Base-by-base conservation (phyloP, 2,113 vertebrate species). In the Protomyctophum bolini region DNA sequence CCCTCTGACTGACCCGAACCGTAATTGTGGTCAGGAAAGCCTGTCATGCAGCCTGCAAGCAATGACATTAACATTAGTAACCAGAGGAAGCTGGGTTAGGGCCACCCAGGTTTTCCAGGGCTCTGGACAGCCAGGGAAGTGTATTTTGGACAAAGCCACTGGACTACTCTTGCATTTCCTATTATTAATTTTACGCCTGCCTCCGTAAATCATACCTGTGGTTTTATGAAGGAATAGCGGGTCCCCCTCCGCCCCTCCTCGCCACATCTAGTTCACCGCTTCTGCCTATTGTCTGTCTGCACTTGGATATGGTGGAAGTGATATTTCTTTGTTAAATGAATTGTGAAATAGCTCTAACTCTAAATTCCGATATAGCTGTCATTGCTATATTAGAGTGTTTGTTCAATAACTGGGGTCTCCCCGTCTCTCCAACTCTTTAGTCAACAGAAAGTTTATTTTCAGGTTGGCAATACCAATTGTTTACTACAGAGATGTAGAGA, bases 11-110 rank as follows among this genome's bases (percentile, higher is more conserved):
- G 72, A 84, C 80, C 87, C 68, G 83, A 90, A 86, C 85, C 82
- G 71, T 46, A 62, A 54, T 79, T 90, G 88, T 77, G 88, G 90
- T 75, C 58, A 66, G 75, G 79, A 82, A 41, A 41, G 82, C 70
- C 74, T 87, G 84, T 87, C 87, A 82, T 82, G 80, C 67, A 14
- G 67, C 78, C 81, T 73, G 67, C 75, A 89, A 87, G 87, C 85
- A 91, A 91, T 77, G 88, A 86, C 87, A 91, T 91, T 92, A 91
- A 87, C 86, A 91, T 92, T 51, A 83, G 83, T 91, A 90, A 92
- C 89, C 87, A 88, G 70, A 92, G 90, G 89, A 92, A 92, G 83
- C 79, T 66, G 45, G 77, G 82, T 81, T 81, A 66, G 75, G 91
- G 86, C 93, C 92, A 93, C 93, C 93, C 92, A 93, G 73, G 86